A percentile compares a stretch with the other conserved stretches of the same genome.
These are phyloP conservation scores for Chelonus insularis DNA, from an alignment of 1,140 invertebrate species.

Conservation along the genomic window DNA sequence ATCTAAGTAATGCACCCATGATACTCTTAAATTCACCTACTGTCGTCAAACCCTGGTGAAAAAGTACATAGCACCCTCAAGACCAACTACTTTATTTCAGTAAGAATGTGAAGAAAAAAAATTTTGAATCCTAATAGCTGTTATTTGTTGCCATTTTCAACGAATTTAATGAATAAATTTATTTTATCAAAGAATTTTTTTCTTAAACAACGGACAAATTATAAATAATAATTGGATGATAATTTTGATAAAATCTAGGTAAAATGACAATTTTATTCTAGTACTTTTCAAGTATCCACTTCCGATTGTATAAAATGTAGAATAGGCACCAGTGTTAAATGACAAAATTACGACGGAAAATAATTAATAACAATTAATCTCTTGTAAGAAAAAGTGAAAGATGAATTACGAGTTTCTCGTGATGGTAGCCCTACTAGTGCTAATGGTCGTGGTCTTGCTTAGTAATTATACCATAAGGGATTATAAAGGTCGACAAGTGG, in stretches of 20 bases:
- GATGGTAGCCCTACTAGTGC: not conserved
- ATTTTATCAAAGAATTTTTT: too few relatives aligned
- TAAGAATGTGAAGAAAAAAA: not conserved
- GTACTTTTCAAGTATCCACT: not conserved
- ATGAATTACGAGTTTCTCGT: not conserved
- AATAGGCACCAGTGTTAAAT: not conserved
- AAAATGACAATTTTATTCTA: too few relatives aligned
- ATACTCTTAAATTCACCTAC: constrained; percentile 26
- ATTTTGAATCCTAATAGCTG: too few relatives aligned
- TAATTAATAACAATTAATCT: constrained; percentile 62
- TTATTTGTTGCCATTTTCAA: too few relatives aligned
- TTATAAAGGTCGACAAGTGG: constrained; percentile 58
- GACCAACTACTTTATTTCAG: not conserved
- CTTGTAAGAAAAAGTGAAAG: constrained; percentile 40
- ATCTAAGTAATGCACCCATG: constrained; percentile 18
- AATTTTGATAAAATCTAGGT: too few relatives aligned
- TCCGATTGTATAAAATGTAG: not conserved
- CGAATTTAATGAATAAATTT: too few relatives aligned
- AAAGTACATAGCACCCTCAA: not conserved
- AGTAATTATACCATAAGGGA: constrained; percentile 55
- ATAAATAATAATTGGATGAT: too few relatives aligned
- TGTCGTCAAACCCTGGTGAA: not conserved
- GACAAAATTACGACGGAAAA: constrained; percentile 38
- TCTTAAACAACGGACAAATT: too few relatives aligned
- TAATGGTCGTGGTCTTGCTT: constrained; percentile 34